Evolutionary conservation across 2,888 invertebrate genomes (phyloP), one percentile per base, ranked within the genome.

Genomic region (Hirtodrosophila confusa): DNA sequence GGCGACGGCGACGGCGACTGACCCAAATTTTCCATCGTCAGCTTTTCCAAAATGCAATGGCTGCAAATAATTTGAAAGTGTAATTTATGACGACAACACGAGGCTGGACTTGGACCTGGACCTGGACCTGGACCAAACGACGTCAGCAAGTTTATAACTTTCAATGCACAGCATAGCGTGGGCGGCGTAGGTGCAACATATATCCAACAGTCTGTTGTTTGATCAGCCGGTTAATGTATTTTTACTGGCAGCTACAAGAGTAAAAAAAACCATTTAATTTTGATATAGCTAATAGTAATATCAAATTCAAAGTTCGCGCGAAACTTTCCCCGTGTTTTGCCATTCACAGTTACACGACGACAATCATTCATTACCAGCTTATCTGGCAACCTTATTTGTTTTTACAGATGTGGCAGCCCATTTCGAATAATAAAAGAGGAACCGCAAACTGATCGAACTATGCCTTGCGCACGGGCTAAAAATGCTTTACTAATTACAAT

Each of bases 61-160:
- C 66, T 60, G 73, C 73, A 73, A 79, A 76, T 79, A 75, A 75
- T 78, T 78, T 78, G 80, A 78, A 78, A 78, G 78, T 77, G 69
- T 76, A 65, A 78, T 80, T 78, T 80, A 78, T 76, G 80, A 73
- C 63, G 50, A 66, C 68, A 74, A 73, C 58, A 70, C 62, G 71
- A 70, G 44, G 78, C 63, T 69, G 75, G 68, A 68, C 77, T 72
- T 64, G 73, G 73, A 66, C 62, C 54, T 58, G 57, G 57, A 56
- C n/a, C n/a, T n/a, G n/a, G n/a, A 17, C 49, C 55, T 57, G 50
- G 57, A 68, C 51, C 47, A 58, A 17, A 37, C 55, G 51, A 40
- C 56, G 31, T 33, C 67, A 54, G 67, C 61, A 53, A 66, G 56
- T 58, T 57, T 55, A 48, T 17, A 72, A 72, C 74, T 73, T 72